Conservation (phyloP, 2,113 vertebrate genomes). For the Protobothrops mucrosquamatus region DNA sequence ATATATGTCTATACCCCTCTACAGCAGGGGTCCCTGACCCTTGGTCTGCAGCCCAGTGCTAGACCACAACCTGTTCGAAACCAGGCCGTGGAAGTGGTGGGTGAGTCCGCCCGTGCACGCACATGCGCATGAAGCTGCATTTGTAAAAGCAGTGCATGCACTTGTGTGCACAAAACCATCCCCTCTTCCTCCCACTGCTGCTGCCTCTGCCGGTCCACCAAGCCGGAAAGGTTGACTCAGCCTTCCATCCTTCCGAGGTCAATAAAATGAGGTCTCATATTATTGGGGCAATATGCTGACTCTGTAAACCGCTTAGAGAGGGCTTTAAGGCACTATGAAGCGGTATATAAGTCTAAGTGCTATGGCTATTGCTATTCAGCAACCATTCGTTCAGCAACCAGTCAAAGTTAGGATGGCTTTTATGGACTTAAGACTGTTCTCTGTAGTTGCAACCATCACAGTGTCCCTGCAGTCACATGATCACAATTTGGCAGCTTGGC, state of each 20-base stretch:
- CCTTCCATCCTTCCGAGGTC: not conserved
- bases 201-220: not conserved
- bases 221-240: not conserved
- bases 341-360: not conserved
- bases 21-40: not conserved
- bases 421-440: not conserved
- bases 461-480: not conserved
- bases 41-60: not conserved
- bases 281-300: not conserved
- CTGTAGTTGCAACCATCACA: not conserved
- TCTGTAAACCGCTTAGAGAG: not conserved
- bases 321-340: not conserved
- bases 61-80: not conserved
- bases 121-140: no score
- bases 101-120: not conserved
- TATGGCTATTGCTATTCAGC: not conserved
- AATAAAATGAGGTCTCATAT: not conserved
- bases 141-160: not conserved
- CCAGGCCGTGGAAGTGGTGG: not conserved
- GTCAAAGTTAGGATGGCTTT: not conserved
- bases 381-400: not conserved
- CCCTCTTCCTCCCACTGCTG: no score
- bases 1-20: not conserved
- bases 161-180: not conserved
- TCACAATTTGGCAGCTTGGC: not conserved